Evolutionary conservation across 2,113 vertebrate species (phyloP), one percentile per base, ranked within the genome.

Genomic region (Brachyistius frenatus): DNA sequence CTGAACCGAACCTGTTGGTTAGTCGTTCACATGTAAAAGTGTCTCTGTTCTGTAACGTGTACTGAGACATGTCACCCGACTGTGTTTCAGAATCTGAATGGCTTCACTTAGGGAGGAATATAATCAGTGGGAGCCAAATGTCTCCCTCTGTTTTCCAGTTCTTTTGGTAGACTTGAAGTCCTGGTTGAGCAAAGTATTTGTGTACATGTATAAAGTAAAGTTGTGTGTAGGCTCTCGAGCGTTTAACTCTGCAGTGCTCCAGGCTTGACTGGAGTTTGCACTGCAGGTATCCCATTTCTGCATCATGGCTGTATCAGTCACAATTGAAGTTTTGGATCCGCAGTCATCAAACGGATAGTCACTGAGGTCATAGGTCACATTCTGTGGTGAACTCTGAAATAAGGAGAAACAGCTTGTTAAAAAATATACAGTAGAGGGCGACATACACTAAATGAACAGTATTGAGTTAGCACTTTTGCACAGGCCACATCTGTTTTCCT

Each of bases 61-160:
- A 7, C 0, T 73, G 2, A 67, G 55, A 72, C 87, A 88, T 8
- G 57, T 71, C 56, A 78, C 33, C 66, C 83, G 73, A 36, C 63
- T 79, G 70, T 83, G 81, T 39, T 69, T 89, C 46, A 89, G 47
- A 46, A 85, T 65, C 62, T 77, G 86, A 66, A 88, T 49, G 9
- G 76, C 84, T 71, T 90, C 66, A 39, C 76, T 84, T 0, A 83
- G 35, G 7, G 30, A 72, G 3, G 0, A 54, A 68, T 50, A 82
- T 46, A 90, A 73, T 8, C 75, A 68, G 11, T 2, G 6, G 0
- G 53, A 4, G n/a, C 66, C 63, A 46, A 63, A 73, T 13, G 37
- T 52, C 2, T 50, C 13, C 7, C 13, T 72, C 47, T 5, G 58
- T 35, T 71, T 37, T 5, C 6, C 16, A 30, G 6, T 8, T 23